phyloP scores from a whole-genome alignment of 1,140 invertebrate genomes.

The Micrasema longulum region DNA sequence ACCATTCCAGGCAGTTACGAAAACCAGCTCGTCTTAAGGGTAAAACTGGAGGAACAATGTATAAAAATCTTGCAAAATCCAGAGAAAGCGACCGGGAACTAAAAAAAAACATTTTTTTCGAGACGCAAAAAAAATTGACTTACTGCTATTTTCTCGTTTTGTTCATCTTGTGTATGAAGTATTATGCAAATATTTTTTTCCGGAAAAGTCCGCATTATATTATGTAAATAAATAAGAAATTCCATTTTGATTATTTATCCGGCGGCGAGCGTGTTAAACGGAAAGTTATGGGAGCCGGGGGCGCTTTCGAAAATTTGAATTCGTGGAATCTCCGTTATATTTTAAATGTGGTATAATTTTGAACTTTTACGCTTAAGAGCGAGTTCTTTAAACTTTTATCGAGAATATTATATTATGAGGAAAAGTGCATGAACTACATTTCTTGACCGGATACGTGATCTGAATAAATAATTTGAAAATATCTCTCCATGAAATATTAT shows the following conservation, averaged over 20 bases:
- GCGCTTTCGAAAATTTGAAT: conserved; percentile 33
- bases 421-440: neutral
- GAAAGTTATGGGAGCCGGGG: neutral
- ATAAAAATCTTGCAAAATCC: too few relatives aligned
- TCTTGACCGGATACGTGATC: conserved; percentile 5
- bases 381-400: conserved; percentile 25
- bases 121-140: neutral
- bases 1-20: too few relatives aligned
- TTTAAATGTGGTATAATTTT: conserved; percentile 10
- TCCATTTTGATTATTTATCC: neutral
- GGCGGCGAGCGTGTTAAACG: conserved; percentile 3
- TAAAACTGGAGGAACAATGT: too few relatives aligned
- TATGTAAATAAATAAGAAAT: neutral
- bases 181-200: neutral
- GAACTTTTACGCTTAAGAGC: conserved; percentile 16
- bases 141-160: too few relatives aligned
- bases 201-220: neutral
- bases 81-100: too few relatives aligned
- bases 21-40: too few relatives aligned
- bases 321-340: conserved; percentile 15
- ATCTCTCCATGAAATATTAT: neutral
- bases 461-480: conserved; percentile 11
- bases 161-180: too few relatives aligned
- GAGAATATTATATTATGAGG: neutral
- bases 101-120: neutral